phyloP scores from a whole-genome alignment of 2,797 vertebrate genomes.

The Sebastes taczanowskii region DNA sequence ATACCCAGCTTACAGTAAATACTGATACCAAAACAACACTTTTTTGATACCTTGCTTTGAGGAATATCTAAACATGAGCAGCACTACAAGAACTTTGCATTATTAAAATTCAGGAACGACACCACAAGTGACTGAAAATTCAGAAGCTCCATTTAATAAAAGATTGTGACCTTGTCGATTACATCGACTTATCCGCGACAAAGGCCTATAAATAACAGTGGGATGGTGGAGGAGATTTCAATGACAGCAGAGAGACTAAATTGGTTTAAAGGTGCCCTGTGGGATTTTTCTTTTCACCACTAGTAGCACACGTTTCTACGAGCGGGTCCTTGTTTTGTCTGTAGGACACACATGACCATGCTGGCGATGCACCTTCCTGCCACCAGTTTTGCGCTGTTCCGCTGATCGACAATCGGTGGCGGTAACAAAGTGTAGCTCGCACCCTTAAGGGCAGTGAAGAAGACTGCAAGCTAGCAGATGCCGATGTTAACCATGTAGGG shows the following conservation, averaged over 20 bases:
- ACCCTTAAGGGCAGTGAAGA: neutral
- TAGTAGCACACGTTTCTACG: neutral
- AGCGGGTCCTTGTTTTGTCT: neutral
- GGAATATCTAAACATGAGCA: too few relatives aligned
- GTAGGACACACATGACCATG: neutral
- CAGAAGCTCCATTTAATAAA: neutral
- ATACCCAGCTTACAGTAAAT: too few relatives aligned
- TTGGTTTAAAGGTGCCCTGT: neutral
- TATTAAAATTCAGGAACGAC: neutral
- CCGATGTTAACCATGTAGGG: neutral
- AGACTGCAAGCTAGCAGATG: neutral
- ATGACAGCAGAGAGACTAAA: neutral
- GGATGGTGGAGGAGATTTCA: neutral
- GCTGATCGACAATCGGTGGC: neutral
- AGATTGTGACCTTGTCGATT: neutral
- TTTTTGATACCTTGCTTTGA: too few relatives aligned
- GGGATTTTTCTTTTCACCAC: neutral
- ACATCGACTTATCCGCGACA: neutral
- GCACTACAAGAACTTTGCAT: too few relatives aligned
- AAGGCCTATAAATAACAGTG: neutral
- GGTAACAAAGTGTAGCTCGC: neutral
- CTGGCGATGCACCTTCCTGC: neutral
- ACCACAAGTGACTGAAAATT: neutral
- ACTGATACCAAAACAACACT: too few relatives aligned
- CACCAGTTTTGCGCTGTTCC: neutral